Conservation (phyloP, 2,888 invertebrate genomes). For the Caenorhabditis japonica region DNA sequence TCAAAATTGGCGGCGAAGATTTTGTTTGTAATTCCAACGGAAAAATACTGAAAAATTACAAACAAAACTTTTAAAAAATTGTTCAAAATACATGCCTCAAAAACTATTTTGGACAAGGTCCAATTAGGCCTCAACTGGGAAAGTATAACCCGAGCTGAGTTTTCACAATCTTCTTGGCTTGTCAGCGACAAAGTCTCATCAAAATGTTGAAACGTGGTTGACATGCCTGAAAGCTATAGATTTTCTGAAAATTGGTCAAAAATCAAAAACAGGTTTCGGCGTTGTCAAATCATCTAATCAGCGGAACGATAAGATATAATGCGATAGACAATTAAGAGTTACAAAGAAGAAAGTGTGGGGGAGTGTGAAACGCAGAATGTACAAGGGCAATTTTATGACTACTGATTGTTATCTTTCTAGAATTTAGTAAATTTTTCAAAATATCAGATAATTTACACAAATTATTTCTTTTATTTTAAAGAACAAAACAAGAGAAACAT, state of each 20-base stretch:
- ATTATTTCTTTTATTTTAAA: no score
- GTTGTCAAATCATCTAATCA: constrained; percentile 24
- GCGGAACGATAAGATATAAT: constrained; percentile 33
- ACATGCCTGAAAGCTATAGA: constrained; percentile 6
- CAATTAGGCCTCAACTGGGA: constrained; percentile 36
- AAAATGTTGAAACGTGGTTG: constrained; percentile 22
- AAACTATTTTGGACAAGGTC: constrained; percentile 13
- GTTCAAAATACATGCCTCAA: constrained; percentile 21
- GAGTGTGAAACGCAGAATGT: no score
- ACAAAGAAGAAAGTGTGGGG: constrained; percentile 11
- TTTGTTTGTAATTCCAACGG: constrained; percentile 76
- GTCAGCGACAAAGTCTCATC: constrained; percentile 27
- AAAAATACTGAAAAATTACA: constrained; percentile 63
- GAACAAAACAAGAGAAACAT: no score
- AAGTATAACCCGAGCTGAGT: constrained; percentile 16
- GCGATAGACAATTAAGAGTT: constrained; percentile 1
- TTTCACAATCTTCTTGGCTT: constrained; percentile 25
- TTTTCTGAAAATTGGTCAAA: constrained; percentile 4
- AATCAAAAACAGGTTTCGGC: constrained; percentile 27
- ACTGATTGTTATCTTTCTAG: constrained; percentile 13
- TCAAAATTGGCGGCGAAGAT: constrained; percentile 65
- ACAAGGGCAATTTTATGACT: constrained; percentile 40
- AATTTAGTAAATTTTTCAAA: constrained; percentile 1
- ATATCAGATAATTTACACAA: no score
- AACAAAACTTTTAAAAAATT: background rate